Conservation (phyloP, 2,113 vertebrate species). For the Suricata suricatta region DNA sequence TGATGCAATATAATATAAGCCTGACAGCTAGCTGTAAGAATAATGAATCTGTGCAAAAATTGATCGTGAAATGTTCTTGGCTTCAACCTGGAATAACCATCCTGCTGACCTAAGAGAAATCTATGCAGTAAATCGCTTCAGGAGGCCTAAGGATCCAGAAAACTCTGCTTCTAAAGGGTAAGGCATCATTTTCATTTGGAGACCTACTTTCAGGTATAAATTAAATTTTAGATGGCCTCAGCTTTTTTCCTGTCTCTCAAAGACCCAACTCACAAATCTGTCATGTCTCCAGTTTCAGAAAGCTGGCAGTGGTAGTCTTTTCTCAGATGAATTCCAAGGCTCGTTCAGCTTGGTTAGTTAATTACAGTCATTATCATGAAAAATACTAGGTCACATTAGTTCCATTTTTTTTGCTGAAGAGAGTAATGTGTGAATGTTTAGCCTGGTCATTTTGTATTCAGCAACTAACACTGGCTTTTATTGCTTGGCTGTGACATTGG, state of each 20-base stretch:
- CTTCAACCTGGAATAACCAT: conserved; percentile 62
- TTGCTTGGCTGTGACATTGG: conserved; percentile 60
- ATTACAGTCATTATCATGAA: conserved; percentile 72
- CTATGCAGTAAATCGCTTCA: conserved; percentile 36
- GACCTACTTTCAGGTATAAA: conserved; percentile 72
- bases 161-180: conserved; percentile 48
- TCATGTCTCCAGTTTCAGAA: conserved; percentile 31
- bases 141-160: conserved; percentile 53
- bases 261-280: conserved; percentile 46
- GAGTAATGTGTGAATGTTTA: conserved; percentile 4
- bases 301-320: conserved; percentile 39
- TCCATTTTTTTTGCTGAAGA: conserved; percentile 51
- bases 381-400: conserved; percentile 56
- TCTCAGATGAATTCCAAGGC: conserved; percentile 53
- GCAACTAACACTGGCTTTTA: conserved; percentile 22
- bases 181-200: conserved; percentile 68
- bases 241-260: conserved; percentile 42
- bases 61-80: conserved; percentile 78
- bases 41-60: conserved; percentile 75
- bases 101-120: conserved; percentile 68
- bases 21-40: conserved; percentile 68
- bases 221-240: conserved; percentile 64
- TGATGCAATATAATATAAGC: conserved; percentile 70
- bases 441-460: conserved; percentile 63
- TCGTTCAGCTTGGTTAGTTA: conserved; percentile 60